Conservation (phyloP, 2,797 vertebrate species). For the Thunnus albacares region DNA sequence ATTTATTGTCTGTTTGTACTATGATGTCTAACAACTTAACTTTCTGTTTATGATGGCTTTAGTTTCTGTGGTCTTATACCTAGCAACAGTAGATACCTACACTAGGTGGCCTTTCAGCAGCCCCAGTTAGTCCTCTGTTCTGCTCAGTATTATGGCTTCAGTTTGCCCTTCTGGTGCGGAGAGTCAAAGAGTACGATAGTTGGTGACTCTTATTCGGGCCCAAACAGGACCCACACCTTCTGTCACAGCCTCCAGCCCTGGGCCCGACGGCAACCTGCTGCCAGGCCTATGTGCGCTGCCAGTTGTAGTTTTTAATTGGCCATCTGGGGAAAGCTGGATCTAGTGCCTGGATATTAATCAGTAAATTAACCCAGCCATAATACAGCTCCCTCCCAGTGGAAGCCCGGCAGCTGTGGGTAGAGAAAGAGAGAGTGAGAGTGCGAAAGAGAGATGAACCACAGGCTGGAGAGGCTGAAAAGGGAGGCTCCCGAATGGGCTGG, state of each 20-base stretch:
- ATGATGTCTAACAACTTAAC: slow-evolving; percentile 2
- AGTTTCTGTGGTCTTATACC: slow-evolving; percentile 21
- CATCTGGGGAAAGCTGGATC: slow-evolving; percentile 99
- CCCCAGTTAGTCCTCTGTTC: too few relatives aligned
- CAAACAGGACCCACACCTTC: slow-evolving; percentile 89
- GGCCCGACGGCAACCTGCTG: slow-evolving; percentile 95
- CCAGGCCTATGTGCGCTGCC: slow-evolving; percentile 93
- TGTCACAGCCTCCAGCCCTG: slow-evolving; percentile 94
- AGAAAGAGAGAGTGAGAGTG: slow-evolving; percentile 72
- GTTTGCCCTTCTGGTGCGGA: slow-evolving; percentile 85
- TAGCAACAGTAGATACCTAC: background rate
- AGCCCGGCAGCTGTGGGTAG: slow-evolving; percentile 89
- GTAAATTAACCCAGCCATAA: slow-evolving; percentile 99
- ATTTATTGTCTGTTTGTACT: background rate
- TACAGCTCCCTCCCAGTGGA: slow-evolving; percentile 95
- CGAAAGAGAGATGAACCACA: slow-evolving; percentile 79
- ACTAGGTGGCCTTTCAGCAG: slow-evolving; percentile 1
- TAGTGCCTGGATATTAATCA: slow-evolving; percentile 99
- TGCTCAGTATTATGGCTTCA: slow-evolving; percentile 68
- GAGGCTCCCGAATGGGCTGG: slow-evolving; percentile 85
- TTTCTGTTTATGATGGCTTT: background rate
- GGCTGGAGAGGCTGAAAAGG: slow-evolving; percentile 85
- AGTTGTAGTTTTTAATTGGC: slow-evolving; percentile 99
- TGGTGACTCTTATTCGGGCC: slow-evolving; percentile 72
- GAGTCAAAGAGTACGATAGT: slow-evolving; percentile 81